A percentile compares a stretch with the other conserved stretches of the same genome.
Evolutionary conservation across 2,113 vertebrate species (phyloP).

Genomic region (Empidonax traillii): DNA sequence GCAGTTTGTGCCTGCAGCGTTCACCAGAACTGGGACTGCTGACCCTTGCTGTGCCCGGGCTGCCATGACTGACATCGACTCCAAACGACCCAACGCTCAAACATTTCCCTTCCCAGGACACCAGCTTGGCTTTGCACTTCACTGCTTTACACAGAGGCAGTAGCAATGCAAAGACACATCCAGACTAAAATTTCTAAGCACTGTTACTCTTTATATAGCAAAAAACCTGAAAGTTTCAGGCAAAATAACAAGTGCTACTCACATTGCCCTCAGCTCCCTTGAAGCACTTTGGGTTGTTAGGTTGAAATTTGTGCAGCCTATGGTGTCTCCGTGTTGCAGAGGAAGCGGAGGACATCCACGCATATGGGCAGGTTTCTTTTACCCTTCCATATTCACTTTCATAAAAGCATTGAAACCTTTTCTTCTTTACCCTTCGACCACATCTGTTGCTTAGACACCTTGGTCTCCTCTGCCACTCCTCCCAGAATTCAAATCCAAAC

Average conservation of each 20-base stretch:
- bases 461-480: neutral
- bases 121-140: neutral
- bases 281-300: neutral
- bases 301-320: neutral
- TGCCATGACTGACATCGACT: neutral
- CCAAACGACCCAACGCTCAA: neutral
- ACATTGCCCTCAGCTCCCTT: neutral
- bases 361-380: neutral
- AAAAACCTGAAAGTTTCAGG: neutral
- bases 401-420: neutral
- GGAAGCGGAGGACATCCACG: neutral
- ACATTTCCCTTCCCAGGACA: neutral
- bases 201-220: neutral
- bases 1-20: neutral
- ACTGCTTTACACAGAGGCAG: neutral
- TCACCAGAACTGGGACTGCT: neutral
- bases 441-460: neutral
- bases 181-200: neutral
- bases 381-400: neutral
- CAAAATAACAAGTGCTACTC: neutral
- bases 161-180: neutral
- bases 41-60: neutral
- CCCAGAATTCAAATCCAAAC: neutral
- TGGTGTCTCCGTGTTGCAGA: neutral
- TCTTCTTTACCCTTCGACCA: neutral